These are phyloP conservation scores for Orthosia incerta DNA, from an alignment of 2,888 invertebrate species.

Conservation along the genomic window DNA sequence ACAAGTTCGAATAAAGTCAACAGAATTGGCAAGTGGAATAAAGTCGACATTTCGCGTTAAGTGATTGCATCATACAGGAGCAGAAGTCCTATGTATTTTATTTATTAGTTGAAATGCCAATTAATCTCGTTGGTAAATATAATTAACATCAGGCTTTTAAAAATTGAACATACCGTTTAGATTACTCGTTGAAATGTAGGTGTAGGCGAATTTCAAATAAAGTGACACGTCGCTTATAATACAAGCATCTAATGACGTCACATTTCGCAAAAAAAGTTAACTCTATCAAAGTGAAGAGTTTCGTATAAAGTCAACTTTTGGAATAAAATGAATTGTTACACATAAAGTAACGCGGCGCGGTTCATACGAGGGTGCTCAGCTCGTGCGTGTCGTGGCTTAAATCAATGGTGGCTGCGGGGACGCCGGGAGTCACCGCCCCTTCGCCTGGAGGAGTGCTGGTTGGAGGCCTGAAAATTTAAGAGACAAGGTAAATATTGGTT, in stretches of 20 bases:
- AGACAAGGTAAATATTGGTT: background rate
- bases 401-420: constrained; percentile 92
- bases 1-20: constrained; percentile 34
- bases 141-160: background rate
- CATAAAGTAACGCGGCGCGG: constrained; percentile 36
- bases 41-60: constrained; percentile 46
- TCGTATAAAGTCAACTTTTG: constrained; percentile 5
- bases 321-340: constrained; percentile 15
- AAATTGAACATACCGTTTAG: background rate
- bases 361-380: constrained; percentile 92
- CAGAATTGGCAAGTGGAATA: constrained; percentile 46
- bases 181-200: too few relatives aligned
- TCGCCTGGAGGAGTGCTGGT: constrained; percentile 91
- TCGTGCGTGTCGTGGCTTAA: constrained; percentile 93
- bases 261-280: constrained; percentile 4
- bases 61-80: background rate
- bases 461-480: constrained; percentile 86
- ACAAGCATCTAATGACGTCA: background rate
- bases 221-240: background rate
- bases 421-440: constrained; percentile 91
- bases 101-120: background rate
- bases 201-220: background rate
- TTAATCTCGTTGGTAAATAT: background rate
- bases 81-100: background rate
- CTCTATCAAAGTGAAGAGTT: background rate